phyloP scores from a whole-genome alignment of 2,888 invertebrate genomes.

The Apodemia mormo region DNA sequence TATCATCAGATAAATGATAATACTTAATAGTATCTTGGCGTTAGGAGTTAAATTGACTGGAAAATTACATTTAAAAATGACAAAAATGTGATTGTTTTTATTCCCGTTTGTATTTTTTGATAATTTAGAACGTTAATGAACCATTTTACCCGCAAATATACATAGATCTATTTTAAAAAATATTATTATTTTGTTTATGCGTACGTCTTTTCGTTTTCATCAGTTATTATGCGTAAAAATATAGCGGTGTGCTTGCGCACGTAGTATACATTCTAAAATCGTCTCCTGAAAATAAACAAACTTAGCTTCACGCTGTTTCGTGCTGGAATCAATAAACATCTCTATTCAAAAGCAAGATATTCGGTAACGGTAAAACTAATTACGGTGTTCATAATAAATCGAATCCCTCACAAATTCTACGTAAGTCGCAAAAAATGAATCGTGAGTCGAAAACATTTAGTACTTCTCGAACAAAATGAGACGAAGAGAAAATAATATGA shows the following conservation, averaged over 20 bases:
- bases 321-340: slow-evolving; percentile 53
- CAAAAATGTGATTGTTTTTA: neutral
- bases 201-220: neutral
- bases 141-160: neutral
- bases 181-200: neutral
- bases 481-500: slow-evolving; percentile 18
- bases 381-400: slow-evolving; percentile 71
- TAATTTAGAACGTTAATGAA: neutral
- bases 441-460: slow-evolving; percentile 60
- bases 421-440: slow-evolving; percentile 66
- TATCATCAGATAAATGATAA: neutral
- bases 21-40: neutral
- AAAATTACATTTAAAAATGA: neutral
- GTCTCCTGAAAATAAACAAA: slow-evolving; percentile 55
- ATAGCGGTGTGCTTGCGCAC: slow-evolving; percentile 11
- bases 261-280: slow-evolving; percentile 14
- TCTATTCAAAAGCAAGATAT: slow-evolving; percentile 65
- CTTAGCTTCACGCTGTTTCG: slow-evolving; percentile 56
- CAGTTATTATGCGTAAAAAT: neutral
- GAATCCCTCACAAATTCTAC: slow-evolving; percentile 64
- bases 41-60: neutral
- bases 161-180: neutral
- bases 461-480: slow-evolving; percentile 5
- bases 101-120: neutral
- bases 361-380: slow-evolving; percentile 73